Evolutionary conservation across 2,888 invertebrate species (phyloP).

Genomic region (Caenorhabditis sp.): DNA sequence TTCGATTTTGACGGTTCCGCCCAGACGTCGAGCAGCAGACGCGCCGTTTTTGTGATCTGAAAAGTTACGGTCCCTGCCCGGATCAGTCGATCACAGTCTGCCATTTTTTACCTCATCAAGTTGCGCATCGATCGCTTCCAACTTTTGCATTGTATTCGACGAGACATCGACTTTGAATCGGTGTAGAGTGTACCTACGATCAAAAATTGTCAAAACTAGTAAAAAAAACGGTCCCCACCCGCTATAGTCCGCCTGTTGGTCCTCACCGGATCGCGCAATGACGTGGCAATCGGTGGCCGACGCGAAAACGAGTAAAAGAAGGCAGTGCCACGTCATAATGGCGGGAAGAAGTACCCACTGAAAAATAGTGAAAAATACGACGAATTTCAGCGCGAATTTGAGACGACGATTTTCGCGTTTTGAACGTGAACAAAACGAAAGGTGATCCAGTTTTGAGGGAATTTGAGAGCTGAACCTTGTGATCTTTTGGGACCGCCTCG

Average conservation of each 20-base stretch:
- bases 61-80: too few relatives aligned
- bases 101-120: conserved; percentile 37
- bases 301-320: neutral
- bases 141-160: conserved; percentile 38
- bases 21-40: conserved; percentile 72
- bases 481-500: too few relatives aligned
- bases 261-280: conserved; percentile 1
- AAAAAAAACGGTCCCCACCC: conserved; percentile 10
- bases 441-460: too few relatives aligned
- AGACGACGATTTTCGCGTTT: too few relatives aligned
- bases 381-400: neutral
- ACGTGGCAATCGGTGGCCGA: conserved; percentile 2
- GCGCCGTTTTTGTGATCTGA: conserved; percentile 34
- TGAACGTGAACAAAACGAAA: too few relatives aligned
- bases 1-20: conserved; percentile 68
- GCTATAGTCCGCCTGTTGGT: conserved; percentile 24
- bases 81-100: neutral
- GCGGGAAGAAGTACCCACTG: neutral
- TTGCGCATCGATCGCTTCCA: conserved; percentile 40
- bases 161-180: conserved; percentile 44
- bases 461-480: too few relatives aligned
- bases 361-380: neutral
- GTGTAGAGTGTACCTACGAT: conserved; percentile 28
- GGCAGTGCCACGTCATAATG: conserved; percentile 8
- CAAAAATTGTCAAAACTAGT: neutral